A percentile compares a stretch with the other conserved stretches of the same genome.
Evolutionary conservation across 1,140 invertebrate species (phyloP).

Genomic region (Scylla paramamosain): DNA sequence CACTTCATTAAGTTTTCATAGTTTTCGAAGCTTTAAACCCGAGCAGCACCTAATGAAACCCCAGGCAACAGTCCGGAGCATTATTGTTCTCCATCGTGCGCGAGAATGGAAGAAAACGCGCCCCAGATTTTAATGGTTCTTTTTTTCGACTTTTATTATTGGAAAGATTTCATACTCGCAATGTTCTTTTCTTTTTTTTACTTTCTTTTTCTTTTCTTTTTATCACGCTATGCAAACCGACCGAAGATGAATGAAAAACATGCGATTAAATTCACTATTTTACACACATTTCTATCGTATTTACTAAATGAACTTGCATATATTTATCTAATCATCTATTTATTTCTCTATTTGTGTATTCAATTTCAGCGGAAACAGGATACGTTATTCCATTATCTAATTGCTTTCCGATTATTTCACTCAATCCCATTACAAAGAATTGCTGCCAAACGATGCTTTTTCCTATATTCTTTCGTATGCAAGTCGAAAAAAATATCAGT

Average conservation of each 20-base stretch:
- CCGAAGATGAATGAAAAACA: too few species aligned
- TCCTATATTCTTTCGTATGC: not conserved
- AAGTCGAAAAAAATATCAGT: not conserved
- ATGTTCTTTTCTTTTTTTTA: not conserved
- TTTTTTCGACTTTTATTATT: not conserved
- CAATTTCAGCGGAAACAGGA: not conserved
- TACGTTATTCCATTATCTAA: conserved; percentile 13
- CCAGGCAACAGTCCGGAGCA: not conserved
- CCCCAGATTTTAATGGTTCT: not conserved
- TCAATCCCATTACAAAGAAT: conserved; percentile 11
- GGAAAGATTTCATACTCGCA: not conserved
- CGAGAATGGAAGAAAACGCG: not conserved
- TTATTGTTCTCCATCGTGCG: not conserved
- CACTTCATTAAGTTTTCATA: conserved; percentile 9
- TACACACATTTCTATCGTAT: too few species aligned
- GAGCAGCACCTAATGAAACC: not conserved
- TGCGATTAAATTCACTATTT: too few species aligned
- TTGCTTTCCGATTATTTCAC: not conserved
- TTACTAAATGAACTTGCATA: too few species aligned
- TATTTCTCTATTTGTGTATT: too few species aligned
- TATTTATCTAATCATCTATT: too few species aligned
- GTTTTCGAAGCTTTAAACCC: not conserved
- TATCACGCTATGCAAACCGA: too few species aligned
- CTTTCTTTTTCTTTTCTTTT: too few species aligned
- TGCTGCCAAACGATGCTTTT: not conserved